Conservation (phyloP, 2,797 vertebrate genomes). For the Eulemur coronatus region DNA sequence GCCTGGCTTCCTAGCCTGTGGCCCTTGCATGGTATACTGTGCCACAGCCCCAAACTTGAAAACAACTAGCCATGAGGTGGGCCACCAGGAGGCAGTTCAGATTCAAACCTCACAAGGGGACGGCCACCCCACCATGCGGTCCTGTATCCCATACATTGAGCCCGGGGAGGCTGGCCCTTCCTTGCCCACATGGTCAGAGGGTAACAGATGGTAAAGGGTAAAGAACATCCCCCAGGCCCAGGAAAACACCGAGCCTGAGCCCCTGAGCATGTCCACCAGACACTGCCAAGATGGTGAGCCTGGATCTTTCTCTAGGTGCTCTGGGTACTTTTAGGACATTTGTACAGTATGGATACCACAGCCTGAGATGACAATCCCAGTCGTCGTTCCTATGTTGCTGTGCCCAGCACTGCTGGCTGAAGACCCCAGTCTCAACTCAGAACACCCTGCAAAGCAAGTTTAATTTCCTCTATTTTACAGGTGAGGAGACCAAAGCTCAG, state of each 20-base stretch:
- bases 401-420: neutral
- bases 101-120: neutral
- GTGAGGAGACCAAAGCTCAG: neutral
- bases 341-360: neutral
- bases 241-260: neutral
- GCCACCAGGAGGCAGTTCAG: neutral
- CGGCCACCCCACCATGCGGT: rapidly evolving
- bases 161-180: neutral
- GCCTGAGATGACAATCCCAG: neutral
- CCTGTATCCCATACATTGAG: neutral
- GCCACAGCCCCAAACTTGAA: neutral
- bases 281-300: neutral
- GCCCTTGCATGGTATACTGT: neutral
- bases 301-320: neutral
- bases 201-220: neutral
- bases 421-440: neutral
- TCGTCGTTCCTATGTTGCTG: neutral
- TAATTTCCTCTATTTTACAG: neutral
- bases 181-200: neutral
- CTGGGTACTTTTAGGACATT: neutral
- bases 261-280: neutral
- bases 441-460: neutral
- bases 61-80: neutral
- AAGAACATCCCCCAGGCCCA: neutral
- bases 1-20: neutral